Conservation (phyloP, 2,113 vertebrate genomes). For the Galbula dea region DNA sequence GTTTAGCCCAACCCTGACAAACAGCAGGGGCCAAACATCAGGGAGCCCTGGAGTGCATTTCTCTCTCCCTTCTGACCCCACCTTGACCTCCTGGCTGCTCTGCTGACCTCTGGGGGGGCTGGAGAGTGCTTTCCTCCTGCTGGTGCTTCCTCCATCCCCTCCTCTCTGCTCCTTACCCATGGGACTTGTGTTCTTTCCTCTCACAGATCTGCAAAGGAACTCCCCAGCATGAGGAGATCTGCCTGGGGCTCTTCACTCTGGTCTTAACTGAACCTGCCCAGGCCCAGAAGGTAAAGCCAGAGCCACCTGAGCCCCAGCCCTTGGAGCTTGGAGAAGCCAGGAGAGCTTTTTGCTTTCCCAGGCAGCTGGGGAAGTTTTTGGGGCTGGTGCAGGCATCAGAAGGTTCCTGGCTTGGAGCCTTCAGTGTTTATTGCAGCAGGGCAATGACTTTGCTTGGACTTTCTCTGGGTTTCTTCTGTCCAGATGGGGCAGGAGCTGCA, state of each 20-base stretch:
- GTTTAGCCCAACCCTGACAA: too few relatives aligned
- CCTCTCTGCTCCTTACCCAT: rapidly evolving
- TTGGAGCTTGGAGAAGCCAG: rapidly evolving
- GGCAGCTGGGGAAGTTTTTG: not conserved
- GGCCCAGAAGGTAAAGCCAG: constrained; percentile 85
- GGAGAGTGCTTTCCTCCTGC: not conserved
- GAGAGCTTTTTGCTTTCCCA: not conserved
- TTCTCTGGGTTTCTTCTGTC: not conserved
- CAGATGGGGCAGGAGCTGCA: not conserved
- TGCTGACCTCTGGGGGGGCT: rapidly evolving
- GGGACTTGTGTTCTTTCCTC: not conserved
- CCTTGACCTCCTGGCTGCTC: not conserved
- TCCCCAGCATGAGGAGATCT: constrained; percentile 93
- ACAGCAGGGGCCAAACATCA: rapidly evolving
- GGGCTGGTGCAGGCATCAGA: not conserved
- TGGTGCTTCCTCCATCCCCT: rapidly evolving
- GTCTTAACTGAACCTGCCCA: constrained; percentile 86
- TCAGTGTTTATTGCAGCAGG: not conserved
- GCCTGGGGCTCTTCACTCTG: constrained; percentile 88
- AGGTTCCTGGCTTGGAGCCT: not conserved
- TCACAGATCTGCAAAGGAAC: constrained; percentile 91
- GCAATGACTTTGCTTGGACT: not conserved
- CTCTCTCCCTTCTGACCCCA: rapidly evolving
- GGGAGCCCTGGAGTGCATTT: not conserved
- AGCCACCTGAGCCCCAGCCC: rapidly evolving